phyloP scores from a whole-genome alignment of 2,113 vertebrate genomes.

The Chrysemys picta region DNA sequence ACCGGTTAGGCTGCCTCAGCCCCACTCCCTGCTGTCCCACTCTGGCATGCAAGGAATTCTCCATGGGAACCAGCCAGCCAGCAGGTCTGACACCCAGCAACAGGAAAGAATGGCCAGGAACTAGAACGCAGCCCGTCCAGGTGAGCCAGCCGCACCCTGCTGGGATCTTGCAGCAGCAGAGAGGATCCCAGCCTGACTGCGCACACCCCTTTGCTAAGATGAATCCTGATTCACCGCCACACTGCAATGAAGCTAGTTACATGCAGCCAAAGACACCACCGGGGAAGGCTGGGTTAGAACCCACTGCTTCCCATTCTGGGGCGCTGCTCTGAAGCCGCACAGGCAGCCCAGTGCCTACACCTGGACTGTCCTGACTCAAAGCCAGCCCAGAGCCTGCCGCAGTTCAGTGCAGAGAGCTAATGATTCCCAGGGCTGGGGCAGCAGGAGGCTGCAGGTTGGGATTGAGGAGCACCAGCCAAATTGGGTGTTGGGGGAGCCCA shows the following conservation, averaged over 20 bases:
- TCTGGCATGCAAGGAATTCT: conserved; percentile 56
- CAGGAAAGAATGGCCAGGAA: neutral
- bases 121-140: neutral
- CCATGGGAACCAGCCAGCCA: rapidly evolving
- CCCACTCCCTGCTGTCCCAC: conserved; percentile 11
- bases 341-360: neutral
- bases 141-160: rapidly evolving
- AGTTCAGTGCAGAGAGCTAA: neutral
- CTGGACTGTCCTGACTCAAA: neutral
- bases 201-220: neutral
- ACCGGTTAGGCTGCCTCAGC: neutral
- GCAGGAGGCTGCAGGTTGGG: neutral
- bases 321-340: neutral
- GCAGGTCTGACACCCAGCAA: neutral
- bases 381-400: neutral
- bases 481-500: neutral
- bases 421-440: neutral
- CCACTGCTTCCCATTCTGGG: neutral
- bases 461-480: neutral
- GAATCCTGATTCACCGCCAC: neutral
- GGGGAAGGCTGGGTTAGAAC: too few species aligned
- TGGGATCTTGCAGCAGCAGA: neutral
- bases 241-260: neutral
- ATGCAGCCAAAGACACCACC: too few species aligned
- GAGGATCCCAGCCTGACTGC: neutral